Evolutionary conservation across 2,888 invertebrate species (phyloP), one percentile per base, ranked within the genome.

Genomic region (Cerastis rubricosa): DNA sequence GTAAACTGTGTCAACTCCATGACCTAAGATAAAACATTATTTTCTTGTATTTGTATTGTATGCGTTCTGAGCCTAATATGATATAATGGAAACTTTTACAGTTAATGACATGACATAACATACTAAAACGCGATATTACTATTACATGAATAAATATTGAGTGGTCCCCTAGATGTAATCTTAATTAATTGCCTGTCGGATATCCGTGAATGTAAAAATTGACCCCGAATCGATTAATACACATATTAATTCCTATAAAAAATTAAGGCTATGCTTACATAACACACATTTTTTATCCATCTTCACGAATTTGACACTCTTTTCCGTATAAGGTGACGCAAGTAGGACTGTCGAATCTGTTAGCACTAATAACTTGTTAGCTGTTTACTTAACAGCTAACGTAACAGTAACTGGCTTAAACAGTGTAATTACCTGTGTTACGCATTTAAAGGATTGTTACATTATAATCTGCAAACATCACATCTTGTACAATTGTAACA

Each of bases 361-460:
- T 57, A 51, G 25, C 67, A 71, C 45, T 63, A 63, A 71, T 22
- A 67, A 54, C 40, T 66, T 71, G 81, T 80, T 40, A 9, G 22
- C 11, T 70, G 75, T 80, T 80, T 70, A 75, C 69, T 80, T n/a
- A n/a, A n/a, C n/a, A 80, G 75, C 70, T 1, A 45, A 61, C 29
- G 54, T 81, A 49, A 79, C 43, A 64, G 73, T 74, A 51, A 81
- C 54, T 71, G 47, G 76, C 45, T 57, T 45, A 80, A 81, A 67
- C 35, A 51, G 35, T 51, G 40, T 59, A 51, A 49, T 66, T 40
- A 59, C 4, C 57, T 25, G 25, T 61, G 75, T 80, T 81, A 80
- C 66, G 70, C 76, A 57, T 59, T 54, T 47, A 35, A 49, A 59
- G 29, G n/a, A 74, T 74, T 74, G 74, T 80, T 59, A n/a, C 51